A percentile compares a stretch with the other conserved stretches of the same genome.
These are phyloP conservation scores for Chrysomela aeneicollis DNA, from an alignment of 2,888 invertebrate species.

Conservation along the genomic window DNA sequence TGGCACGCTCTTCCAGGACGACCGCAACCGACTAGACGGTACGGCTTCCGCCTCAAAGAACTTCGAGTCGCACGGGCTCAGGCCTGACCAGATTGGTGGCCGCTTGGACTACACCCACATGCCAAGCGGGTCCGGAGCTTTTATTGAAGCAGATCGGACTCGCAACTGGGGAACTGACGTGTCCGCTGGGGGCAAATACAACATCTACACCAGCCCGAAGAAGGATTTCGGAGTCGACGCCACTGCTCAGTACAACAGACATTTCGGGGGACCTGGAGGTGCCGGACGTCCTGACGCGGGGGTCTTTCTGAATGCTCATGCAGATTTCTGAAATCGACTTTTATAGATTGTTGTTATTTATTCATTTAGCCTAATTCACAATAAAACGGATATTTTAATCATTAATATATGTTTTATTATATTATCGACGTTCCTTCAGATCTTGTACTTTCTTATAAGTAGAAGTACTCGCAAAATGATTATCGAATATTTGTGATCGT, in stretches of 20 bases:
- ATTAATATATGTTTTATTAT: no score
- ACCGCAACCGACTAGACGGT: constrained; percentile 43
- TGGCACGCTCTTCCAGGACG: constrained; percentile 44
- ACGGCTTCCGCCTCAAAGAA: constrained; percentile 44
- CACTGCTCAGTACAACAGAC: constrained; percentile 44
- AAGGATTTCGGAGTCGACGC: constrained; percentile 44
- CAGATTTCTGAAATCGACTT: constrained; percentile 8
- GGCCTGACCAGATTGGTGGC: constrained; percentile 46
- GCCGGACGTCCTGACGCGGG: constrained; percentile 41
- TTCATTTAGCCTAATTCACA: neutral
- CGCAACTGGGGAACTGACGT: constrained; percentile 47
- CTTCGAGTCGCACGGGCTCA: constrained; percentile 39
- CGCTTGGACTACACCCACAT: constrained; percentile 46
- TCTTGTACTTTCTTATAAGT: no score
- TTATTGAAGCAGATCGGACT: constrained; percentile 42
- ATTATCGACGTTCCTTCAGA: no score
- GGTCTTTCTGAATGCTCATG: constrained; percentile 30
- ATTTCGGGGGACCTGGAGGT: constrained; percentile 45
- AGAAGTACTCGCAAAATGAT: no score
- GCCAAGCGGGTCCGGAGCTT: constrained; percentile 45
- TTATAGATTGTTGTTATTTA: neutral
- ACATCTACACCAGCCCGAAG: constrained; percentile 27
- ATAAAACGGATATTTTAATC: no score
- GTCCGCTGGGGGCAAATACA: constrained; percentile 42
- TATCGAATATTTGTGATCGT: no score